Conservation (phyloP, 2,113 vertebrate genomes). For the Datnioides undecimradiatus region DNA sequence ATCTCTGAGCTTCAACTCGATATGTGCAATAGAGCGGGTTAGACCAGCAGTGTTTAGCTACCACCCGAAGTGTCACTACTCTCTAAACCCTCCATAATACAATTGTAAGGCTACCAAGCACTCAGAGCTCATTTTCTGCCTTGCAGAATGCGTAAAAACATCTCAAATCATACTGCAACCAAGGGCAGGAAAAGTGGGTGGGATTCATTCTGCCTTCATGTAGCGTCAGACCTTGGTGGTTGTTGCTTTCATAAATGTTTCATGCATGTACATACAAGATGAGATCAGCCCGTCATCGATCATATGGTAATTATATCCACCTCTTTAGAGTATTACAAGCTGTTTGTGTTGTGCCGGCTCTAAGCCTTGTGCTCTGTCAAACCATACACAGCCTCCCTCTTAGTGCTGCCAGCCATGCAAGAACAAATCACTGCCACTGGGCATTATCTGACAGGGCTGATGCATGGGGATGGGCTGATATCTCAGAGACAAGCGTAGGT, state of each 20-base stretch:
- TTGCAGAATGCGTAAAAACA: slow-evolving; percentile 18
- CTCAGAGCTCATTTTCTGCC: slow-evolving; percentile 41
- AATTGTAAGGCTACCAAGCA: background rate
- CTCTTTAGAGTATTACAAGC: slow-evolving; percentile 43
- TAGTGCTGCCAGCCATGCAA: slow-evolving; percentile 61
- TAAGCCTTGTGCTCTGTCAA: slow-evolving; percentile 60
- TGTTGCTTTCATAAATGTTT: slow-evolving; percentile 44
- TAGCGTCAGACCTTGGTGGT: slow-evolving; percentile 13
- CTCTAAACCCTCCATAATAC: slow-evolving; percentile 28
- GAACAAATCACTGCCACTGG: slow-evolving; percentile 70
- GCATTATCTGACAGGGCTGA: slow-evolving; percentile 66
- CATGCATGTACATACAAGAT: slow-evolving; percentile 37
- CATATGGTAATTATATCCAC: slow-evolving; percentile 63
- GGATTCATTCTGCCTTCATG: slow-evolving; percentile 24
- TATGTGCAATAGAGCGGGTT: slow-evolving; percentile 49
- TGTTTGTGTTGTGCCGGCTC: slow-evolving; percentile 45
- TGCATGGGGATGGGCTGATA: slow-evolving; percentile 57
- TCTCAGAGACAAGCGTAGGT: slow-evolving; percentile 68
- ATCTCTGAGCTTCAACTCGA: slow-evolving; percentile 62
- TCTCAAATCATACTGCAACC: slow-evolving; percentile 9
- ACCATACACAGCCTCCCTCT: slow-evolving; percentile 40
- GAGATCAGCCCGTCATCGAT: slow-evolving; percentile 54
- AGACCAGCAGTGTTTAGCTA: slow-evolving; percentile 49
- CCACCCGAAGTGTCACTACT: slow-evolving; percentile 33
- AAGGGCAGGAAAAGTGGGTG: slow-evolving; percentile 3